phyloP scores from a whole-genome alignment of 2,113 vertebrate species.

The Nematolebias whitei region DNA sequence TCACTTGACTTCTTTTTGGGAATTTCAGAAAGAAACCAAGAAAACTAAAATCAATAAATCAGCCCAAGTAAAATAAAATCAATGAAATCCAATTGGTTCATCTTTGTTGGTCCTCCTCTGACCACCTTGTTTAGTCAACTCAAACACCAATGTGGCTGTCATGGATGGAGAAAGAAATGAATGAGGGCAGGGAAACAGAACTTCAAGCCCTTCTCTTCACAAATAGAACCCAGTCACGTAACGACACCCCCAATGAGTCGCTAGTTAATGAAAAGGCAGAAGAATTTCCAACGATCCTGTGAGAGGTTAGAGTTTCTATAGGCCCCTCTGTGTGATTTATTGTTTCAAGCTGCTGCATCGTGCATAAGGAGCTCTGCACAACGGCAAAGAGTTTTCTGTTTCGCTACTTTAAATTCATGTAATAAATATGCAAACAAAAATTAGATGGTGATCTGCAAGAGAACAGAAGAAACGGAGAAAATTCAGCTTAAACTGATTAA shows the following conservation, averaged over 20 bases:
- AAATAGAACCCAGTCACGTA: not conserved
- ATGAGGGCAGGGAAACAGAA: not conserved
- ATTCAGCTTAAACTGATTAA: not conserved
- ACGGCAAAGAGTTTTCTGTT: not conserved
- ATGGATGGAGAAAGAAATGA: not conserved
- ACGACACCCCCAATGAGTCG: too few relatives aligned
- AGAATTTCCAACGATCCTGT: not conserved
- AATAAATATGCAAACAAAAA: constrained; percentile 13
- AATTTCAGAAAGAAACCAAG: not conserved
- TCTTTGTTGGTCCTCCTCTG: not conserved
- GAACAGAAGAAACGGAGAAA: not conserved
- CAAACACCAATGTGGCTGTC: not conserved
- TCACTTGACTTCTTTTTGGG: too few relatives aligned
- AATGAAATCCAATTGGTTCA: not conserved
- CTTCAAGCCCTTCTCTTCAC: not conserved
- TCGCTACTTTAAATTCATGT: not conserved
- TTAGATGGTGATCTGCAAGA: constrained; percentile 10
- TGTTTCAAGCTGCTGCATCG: not conserved
- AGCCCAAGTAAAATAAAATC: not conserved
- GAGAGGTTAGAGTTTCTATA: not conserved
- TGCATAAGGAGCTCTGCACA: not conserved
- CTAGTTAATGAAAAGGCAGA: not conserved
- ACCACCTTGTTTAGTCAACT: not conserved
- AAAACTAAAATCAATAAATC: not conserved
- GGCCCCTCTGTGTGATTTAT: not conserved